These are phyloP conservation scores for Catharus ustulatus DNA, from an alignment of 2,797 vertebrate genomes.

Conservation along the genomic window DNA sequence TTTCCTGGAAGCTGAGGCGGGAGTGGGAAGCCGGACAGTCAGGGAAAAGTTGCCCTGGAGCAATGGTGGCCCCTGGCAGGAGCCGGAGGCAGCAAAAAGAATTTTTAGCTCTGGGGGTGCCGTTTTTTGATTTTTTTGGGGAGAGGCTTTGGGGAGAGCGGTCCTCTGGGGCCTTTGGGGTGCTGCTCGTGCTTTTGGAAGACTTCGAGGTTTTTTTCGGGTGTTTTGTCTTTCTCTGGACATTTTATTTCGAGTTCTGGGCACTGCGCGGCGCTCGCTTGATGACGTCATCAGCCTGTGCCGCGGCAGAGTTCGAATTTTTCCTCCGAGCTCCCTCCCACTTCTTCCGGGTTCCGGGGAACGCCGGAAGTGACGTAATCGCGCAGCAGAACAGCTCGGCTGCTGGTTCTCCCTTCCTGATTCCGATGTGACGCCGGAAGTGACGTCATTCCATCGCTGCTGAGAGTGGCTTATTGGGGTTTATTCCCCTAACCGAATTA, in stretches of 20 bases:
- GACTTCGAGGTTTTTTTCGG: background rate
- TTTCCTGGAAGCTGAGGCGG: background rate
- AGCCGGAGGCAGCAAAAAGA: background rate
- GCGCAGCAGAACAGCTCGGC: no score
- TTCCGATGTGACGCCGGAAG: no score
- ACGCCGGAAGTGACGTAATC: no score
- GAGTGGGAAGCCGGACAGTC: background rate
- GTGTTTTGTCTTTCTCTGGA: background rate
- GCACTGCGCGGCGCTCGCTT: no score
- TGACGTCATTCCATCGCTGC: no score
- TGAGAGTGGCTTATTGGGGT: background rate
- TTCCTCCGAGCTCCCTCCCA: no score
- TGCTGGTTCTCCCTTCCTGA: no score
- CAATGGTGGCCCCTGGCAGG: rapidly evolving
- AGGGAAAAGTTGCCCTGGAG: background rate
- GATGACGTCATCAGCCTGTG: no score
- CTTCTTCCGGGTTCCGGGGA: no score
- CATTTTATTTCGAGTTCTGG: no score
- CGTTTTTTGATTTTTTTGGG: no score
- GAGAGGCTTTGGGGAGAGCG: rapidly evolving
- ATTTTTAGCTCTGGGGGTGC: rapidly evolving
- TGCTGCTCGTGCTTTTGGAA: background rate
- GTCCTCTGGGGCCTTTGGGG: rapidly evolving
- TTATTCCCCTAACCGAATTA: background rate
- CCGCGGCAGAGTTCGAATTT: no score